Conservation (phyloP, 2,797 vertebrate genomes). For the Danio tinwini region DNA sequence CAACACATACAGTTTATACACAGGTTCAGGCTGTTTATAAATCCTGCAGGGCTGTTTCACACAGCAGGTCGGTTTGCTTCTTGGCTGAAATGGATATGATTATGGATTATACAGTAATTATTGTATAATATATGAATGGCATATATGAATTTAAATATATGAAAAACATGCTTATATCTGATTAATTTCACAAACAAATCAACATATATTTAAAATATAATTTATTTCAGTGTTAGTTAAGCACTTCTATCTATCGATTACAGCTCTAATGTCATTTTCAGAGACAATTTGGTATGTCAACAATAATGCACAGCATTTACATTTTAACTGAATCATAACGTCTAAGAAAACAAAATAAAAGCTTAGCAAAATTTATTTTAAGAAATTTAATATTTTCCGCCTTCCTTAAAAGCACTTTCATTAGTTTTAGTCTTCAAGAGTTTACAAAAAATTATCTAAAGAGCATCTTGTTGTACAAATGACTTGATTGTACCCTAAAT, state of each 20-base stretch:
- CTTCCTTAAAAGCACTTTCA: neutral
- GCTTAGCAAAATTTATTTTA: neutral
- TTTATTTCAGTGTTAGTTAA: neutral
- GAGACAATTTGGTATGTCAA: neutral
- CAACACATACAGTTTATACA: neutral
- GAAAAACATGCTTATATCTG: no score
- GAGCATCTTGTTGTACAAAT: no score
- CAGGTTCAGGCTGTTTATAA: constrained; percentile 11
- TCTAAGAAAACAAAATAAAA: neutral
- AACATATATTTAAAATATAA: no score
- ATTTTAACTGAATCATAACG: neutral
- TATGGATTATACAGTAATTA: no score
- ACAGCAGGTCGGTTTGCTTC: neutral
- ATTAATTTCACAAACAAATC: no score
- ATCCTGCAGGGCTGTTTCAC: constrained; percentile 12
- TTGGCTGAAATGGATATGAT: neutral
- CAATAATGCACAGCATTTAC: neutral
- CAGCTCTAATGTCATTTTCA: no score
- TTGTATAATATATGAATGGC: no score
- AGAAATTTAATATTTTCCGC: neutral
- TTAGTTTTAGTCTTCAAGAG: neutral
- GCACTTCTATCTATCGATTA: no score
- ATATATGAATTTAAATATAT: no score
- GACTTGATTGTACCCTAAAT: no score
- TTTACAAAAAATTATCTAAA: no score